Conservation (phyloP, 2,113 vertebrate species). For the Glaucidium brasilianum region DNA sequence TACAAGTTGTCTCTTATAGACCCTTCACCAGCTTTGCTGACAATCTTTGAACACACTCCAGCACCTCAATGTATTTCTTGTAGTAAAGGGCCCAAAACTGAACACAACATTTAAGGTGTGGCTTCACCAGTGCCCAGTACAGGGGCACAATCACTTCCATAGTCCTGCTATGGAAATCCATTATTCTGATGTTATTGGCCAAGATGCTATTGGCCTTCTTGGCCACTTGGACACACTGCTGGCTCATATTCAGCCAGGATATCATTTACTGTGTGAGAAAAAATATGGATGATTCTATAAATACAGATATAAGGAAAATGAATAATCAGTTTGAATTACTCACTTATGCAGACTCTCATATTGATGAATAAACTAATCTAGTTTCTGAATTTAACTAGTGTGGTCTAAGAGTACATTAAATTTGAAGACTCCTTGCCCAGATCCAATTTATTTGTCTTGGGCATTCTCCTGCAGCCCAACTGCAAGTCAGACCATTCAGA, state of each 20-base stretch:
- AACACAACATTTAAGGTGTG: not conserved
- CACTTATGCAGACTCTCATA: not conserved
- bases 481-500: not conserved
- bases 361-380: not conserved
- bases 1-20: no score
- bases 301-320: not conserved
- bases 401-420: not conserved
- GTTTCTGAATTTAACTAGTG: not conserved
- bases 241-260: not conserved
- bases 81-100: not conserved
- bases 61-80: not conserved
- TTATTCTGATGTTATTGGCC: not conserved
- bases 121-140: accelerated
- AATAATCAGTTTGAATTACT: not conserved
- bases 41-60: not conserved
- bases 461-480: not conserved
- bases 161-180: not conserved
- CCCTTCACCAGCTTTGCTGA: not conserved
- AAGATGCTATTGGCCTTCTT: not conserved
- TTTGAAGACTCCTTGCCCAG: not conserved
- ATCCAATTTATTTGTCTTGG: not conserved
- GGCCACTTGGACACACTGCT: not conserved
- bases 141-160: accelerated
- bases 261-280: not conserved
- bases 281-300: not conserved